Evolutionary conservation across 1,140 invertebrate species (phyloP).

Genomic region (Leptoteleia sp.): DNA sequence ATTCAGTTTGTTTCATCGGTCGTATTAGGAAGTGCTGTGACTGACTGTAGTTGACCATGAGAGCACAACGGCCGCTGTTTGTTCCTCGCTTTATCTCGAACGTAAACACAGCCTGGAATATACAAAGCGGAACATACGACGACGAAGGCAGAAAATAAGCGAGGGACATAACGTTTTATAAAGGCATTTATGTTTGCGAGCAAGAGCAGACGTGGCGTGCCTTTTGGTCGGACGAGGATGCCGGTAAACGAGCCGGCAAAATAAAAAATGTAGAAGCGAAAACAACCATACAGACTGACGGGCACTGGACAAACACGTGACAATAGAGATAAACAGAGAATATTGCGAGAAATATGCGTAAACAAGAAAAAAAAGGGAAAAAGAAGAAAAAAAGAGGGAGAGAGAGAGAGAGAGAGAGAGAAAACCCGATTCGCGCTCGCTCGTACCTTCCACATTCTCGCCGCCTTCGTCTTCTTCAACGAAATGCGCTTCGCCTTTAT

Average conservation of each 20-base stretch:
- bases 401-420: too few relatives aligned
- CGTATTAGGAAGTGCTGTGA: constrained; percentile 65
- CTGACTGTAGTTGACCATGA: constrained; percentile 74
- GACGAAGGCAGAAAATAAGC: constrained; percentile 64
- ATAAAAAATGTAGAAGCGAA: constrained; percentile 74
- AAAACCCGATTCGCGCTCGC: constrained; percentile 34
- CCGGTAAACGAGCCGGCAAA: constrained; percentile 58
- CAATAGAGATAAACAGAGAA: constrained; percentile 80
- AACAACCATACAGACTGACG: constrained; percentile 70
- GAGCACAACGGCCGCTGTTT: constrained; percentile 76
- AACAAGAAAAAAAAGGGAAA: constrained; percentile 73
- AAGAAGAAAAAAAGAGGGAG: too few relatives aligned
- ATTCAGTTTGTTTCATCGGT: constrained; percentile 39
- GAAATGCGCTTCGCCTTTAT: constrained; percentile 28
- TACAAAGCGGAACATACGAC: constrained; percentile 69
- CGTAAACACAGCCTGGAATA: constrained; percentile 75
- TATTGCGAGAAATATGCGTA: constrained; percentile 79
- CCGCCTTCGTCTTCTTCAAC: constrained; percentile 50
- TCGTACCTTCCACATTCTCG: constrained; percentile 51
- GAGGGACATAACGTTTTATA: constrained; percentile 64
- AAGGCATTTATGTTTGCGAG: constrained; percentile 65
- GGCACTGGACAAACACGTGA: constrained; percentile 78
- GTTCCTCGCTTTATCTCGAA: constrained; percentile 78
- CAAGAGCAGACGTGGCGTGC: constrained; percentile 48
- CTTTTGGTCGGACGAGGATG: constrained; percentile 50